Evolutionary conservation across 2,113 vertebrate genomes (phyloP).

Genomic region (Isurus oxyrinchus): DNA sequence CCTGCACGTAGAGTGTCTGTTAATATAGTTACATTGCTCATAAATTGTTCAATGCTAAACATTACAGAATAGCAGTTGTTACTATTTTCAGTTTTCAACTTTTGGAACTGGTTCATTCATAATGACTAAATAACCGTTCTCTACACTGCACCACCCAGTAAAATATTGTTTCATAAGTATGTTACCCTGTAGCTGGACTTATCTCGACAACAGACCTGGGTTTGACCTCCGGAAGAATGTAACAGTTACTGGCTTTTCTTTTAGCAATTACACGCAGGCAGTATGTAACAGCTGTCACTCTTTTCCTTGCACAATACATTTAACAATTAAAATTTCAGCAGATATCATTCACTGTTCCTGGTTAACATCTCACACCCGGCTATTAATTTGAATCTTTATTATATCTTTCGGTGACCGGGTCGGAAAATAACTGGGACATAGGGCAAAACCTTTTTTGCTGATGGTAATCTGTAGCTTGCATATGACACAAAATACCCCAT

Average conservation of each 20-base stretch:
- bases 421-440: background rate
- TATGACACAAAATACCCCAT: background rate
- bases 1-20: background rate
- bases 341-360: background rate
- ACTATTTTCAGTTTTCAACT: background rate
- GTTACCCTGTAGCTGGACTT: background rate
- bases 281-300: background rate
- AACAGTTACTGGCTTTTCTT: background rate
- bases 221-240: background rate
- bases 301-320: background rate
- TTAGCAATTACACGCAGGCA: background rate
- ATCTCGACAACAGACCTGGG: background rate
- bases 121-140: background rate
- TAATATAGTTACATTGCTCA: background rate
- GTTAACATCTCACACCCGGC: background rate
- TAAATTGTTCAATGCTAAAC: background rate
- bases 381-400: background rate
- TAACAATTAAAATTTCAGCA: conserved; percentile 6
- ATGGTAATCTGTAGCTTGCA: no score
- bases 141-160: background rate
- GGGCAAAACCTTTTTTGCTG: background rate
- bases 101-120: background rate
- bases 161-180: background rate
- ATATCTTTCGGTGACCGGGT: background rate
- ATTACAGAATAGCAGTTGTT: background rate